Percentiles rank a stretch among this genome's conserved stretches.
Conservation (phyloP, 2,888 invertebrate species). For the Tipula vernalis region DNA sequence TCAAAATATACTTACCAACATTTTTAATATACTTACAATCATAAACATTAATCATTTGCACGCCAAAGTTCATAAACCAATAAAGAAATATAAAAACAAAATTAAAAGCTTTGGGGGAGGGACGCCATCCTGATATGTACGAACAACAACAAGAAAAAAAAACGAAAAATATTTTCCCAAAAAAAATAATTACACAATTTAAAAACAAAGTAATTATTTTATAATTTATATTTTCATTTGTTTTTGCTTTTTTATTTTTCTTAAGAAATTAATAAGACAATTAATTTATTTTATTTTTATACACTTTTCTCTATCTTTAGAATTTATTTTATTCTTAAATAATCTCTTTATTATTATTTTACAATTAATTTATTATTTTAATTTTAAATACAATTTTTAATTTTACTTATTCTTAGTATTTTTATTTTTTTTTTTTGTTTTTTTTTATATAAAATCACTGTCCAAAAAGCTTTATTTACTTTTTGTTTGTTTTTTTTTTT, state of each 20-base stretch:
- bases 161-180: not conserved
- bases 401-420: not conserved
- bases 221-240: not conserved
- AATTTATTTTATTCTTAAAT: not conserved
- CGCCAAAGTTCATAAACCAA: not conserved
- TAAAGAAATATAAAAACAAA: not conserved
- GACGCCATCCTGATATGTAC: not conserved
- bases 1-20: not conserved
- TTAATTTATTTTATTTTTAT: not conserved
- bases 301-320: not conserved
- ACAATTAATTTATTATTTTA: not conserved
- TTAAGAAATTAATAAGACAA: slow-evolving; percentile 4
- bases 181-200: not conserved
- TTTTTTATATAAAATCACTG: not conserved
- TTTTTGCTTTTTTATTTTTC: not conserved
- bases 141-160: not conserved
- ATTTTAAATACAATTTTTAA: not conserved
- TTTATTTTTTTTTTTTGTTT: not conserved
- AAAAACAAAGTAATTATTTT: not conserved
- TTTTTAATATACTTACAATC: not conserved
- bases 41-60: not conserved
- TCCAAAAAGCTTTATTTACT: not conserved
- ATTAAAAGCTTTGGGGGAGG: not conserved
- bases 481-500: not conserved
- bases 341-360: not conserved